These are phyloP conservation scores for Plagodis dolabraria DNA, from an alignment of 2,888 invertebrate genomes.

Conservation along the genomic window DNA sequence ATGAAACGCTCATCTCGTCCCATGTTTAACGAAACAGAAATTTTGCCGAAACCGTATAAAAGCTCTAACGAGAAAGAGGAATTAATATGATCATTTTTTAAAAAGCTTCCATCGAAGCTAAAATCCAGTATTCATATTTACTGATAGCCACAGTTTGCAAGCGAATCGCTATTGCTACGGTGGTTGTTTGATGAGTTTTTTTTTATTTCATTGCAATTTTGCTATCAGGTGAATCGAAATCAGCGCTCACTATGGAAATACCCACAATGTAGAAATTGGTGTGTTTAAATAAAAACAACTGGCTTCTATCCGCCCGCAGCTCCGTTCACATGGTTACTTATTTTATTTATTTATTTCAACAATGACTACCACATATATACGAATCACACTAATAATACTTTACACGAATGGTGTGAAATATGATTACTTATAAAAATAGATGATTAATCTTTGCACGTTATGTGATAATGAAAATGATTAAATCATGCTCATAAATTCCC, in stretches of 20 bases:
- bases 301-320: not conserved
- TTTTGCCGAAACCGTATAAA: not conserved
- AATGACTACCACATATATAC: too few species aligned
- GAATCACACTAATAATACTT: too few species aligned
- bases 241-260: not conserved
- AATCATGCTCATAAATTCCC: too few species aligned
- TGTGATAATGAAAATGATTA: too few species aligned
- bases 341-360: too few species aligned
- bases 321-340: not conserved
- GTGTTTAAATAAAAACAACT: not conserved
- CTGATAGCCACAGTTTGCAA: not conserved
- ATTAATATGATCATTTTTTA: conserved; percentile 2
- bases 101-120: conserved; percentile 1
- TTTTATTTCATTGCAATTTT: not conserved
- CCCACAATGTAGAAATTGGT: not conserved
- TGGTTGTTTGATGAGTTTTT: not conserved
- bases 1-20: not conserved
- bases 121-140: not conserved
- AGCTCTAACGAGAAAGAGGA: not conserved
- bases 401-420: too few species aligned
- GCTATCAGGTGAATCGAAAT: not conserved
- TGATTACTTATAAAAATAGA: too few species aligned
- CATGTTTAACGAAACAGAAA: not conserved
- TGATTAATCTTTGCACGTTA: too few species aligned
- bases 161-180: conserved; percentile 1